These are phyloP conservation scores for Sebastes oblongus DNA, from an alignment of 2,797 vertebrate species.

Conservation along the genomic window DNA sequence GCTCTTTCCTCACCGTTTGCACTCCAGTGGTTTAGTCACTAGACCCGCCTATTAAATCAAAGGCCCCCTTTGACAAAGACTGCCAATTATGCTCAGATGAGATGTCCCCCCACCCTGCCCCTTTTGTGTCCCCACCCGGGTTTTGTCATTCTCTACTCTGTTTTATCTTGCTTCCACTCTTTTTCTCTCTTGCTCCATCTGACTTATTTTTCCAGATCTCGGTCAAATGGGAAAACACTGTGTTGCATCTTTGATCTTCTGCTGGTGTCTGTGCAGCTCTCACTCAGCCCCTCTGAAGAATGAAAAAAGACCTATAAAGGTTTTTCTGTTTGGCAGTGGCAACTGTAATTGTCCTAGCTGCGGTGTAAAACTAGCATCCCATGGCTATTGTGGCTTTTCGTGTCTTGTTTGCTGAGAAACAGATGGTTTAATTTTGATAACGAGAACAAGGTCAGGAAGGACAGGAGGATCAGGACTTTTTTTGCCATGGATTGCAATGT, in stretches of 20 bases:
- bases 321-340: constrained; percentile 37
- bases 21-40: constrained; percentile 82
- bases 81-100: constrained; percentile 78
- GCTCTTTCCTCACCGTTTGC: constrained; percentile 79
- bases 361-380: constrained; percentile 56
- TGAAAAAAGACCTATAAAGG: constrained; percentile 43
- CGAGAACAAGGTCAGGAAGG: constrained; percentile 26
- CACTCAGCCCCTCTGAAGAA: constrained; percentile 49
- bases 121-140: constrained; percentile 32
- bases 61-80: constrained; percentile 79
- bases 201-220: constrained; percentile 67
- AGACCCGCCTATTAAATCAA: constrained; percentile 82
- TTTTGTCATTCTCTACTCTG: constrained; percentile 40
- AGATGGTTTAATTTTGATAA: constrained; percentile 45
- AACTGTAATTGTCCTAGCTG: constrained; percentile 39
- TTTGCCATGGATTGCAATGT: constrained; percentile 2
- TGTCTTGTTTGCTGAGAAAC: constrained; percentile 36
- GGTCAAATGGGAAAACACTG: constrained; percentile 74
- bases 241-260: constrained; percentile 67
- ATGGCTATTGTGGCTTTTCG: constrained; percentile 47
- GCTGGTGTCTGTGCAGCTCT: constrained; percentile 51
- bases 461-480: constrained; percentile 1
- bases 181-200: constrained; percentile 35
- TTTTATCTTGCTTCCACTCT: constrained; percentile 46
- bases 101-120: constrained; percentile 52